phyloP scores from a whole-genome alignment of 92 coral and sea anemone species.

The Siderastrea siderea region DNA sequence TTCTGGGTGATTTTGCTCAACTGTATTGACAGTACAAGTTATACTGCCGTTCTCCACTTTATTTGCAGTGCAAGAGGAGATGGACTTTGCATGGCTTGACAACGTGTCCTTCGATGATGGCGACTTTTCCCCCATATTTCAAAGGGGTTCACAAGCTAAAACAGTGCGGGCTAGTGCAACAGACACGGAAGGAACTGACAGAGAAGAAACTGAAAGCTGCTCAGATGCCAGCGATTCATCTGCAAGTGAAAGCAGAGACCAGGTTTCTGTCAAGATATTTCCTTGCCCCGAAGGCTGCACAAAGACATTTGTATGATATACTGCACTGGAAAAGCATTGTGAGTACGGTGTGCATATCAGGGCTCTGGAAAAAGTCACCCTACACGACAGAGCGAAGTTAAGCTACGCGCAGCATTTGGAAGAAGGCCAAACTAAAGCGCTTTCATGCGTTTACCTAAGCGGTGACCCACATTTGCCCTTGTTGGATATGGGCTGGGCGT shows the following conservation, averaged over 20 bases:
- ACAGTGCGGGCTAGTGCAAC: neutral
- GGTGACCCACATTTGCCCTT: neutral
- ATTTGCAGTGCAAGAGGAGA: too few species aligned
- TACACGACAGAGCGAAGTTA: slow-evolving; percentile 61
- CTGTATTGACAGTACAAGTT: neutral
- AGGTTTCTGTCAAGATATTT: slow-evolving; percentile 15
- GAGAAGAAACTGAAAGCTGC: neutral
- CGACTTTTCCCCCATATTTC: neutral
- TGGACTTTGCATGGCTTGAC: neutral
- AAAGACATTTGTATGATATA: too few species aligned
- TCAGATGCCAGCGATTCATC: slow-evolving; percentile 11
- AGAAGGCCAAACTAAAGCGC: slow-evolving; percentile 46
- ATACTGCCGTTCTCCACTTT: too few species aligned
- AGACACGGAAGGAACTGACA: neutral
- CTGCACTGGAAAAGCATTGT: slow-evolving; percentile 51
- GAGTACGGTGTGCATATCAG: slow-evolving; percentile 48
- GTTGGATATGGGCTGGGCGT: slow-evolving; percentile 6
- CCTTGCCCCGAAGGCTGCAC: slow-evolving; percentile 42
- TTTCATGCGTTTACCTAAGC: too few species aligned
- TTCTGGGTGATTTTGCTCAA: neutral
- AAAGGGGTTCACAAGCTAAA: neutral
- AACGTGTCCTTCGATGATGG: neutral
- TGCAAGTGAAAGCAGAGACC: neutral
- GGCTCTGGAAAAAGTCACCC: slow-evolving; percentile 51
- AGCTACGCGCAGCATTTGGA: slow-evolving; percentile 51